Evolutionary conservation across 2,797 vertebrate genomes (phyloP).

Genomic region (Alcedo atthis): DNA sequence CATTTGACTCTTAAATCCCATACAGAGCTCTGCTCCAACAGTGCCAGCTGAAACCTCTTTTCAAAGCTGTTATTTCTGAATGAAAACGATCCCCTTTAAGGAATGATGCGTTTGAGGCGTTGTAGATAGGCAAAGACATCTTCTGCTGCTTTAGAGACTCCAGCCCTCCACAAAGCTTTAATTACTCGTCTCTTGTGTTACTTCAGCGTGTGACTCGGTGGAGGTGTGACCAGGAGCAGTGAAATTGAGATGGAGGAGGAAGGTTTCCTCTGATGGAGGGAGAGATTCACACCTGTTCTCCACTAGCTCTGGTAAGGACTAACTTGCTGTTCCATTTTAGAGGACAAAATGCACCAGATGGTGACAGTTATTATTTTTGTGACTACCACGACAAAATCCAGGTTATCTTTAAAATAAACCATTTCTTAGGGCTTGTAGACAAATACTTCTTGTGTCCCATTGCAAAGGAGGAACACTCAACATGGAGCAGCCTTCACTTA

Average conservation of each 20-base stretch:
- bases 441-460: not conserved
- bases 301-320: not conserved
- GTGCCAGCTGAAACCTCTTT: slow-evolving; percentile 23
- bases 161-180: not conserved
- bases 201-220: slow-evolving; percentile 13
- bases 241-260: not conserved
- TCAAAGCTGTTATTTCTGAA: slow-evolving; percentile 29
- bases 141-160: not conserved
- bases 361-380: not conserved
- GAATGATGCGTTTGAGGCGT: slow-evolving; percentile 19
- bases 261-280: not conserved
- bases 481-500: not conserved
- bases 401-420: not conserved
- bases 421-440: not conserved
- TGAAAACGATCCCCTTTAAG: not conserved
- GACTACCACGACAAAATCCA: not conserved
- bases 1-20: slow-evolving; percentile 16
- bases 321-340: not conserved
- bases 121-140: not conserved
- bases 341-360: not conserved
- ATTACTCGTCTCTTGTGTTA: slow-evolving; percentile 5
- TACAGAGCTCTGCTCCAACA: slow-evolving; percentile 12
- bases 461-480: not conserved
- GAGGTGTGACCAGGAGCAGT: not conserved
- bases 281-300: not conserved